Conservation (phyloP, 2,797 vertebrate species). For the Benthosema pterotum region DNA sequence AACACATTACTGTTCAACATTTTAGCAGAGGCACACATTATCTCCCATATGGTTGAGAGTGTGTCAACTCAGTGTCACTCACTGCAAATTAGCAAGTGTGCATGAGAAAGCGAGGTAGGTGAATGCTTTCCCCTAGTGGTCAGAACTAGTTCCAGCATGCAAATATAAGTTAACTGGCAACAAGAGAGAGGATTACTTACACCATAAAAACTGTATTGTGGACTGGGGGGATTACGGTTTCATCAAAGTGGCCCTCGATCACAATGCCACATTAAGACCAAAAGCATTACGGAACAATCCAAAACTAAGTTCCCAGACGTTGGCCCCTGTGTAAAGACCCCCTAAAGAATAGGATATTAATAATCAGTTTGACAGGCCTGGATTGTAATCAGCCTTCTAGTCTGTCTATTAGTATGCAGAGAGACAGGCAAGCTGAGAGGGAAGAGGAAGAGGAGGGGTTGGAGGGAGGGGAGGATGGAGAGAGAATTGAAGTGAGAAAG, state of each 20-base stretch:
- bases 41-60: not conserved
- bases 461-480: slow-evolving; percentile 31
- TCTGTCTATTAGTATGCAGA: slow-evolving; percentile 72
- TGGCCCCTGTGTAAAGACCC: slow-evolving; percentile 3
- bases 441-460: slow-evolving; percentile 48
- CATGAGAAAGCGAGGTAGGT: slow-evolving; percentile 1
- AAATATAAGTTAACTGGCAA: not conserved
- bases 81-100: slow-evolving; percentile 19
- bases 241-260: slow-evolving; percentile 9
- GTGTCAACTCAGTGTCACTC: slow-evolving; percentile 5
- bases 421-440: slow-evolving; percentile 49
- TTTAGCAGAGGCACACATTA: slow-evolving; percentile 7
- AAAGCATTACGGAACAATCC: slow-evolving; percentile 10
- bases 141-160: not conserved
- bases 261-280: not conserved
- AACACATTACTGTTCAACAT: slow-evolving; percentile 36
- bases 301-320: slow-evolving; percentile 35
- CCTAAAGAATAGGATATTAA: slow-evolving; percentile 48
- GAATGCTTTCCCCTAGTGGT: slow-evolving; percentile 57
- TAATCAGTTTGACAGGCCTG: slow-evolving; percentile 58
- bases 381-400: slow-evolving; percentile 56
- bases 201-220: slow-evolving; percentile 9
- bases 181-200: not conserved
- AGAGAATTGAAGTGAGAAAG: slow-evolving; percentile 37
- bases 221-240: slow-evolving; percentile 20